Evolutionary conservation across 2,797 vertebrate genomes (phyloP).

Genomic region (Sparus aurata): DNA sequence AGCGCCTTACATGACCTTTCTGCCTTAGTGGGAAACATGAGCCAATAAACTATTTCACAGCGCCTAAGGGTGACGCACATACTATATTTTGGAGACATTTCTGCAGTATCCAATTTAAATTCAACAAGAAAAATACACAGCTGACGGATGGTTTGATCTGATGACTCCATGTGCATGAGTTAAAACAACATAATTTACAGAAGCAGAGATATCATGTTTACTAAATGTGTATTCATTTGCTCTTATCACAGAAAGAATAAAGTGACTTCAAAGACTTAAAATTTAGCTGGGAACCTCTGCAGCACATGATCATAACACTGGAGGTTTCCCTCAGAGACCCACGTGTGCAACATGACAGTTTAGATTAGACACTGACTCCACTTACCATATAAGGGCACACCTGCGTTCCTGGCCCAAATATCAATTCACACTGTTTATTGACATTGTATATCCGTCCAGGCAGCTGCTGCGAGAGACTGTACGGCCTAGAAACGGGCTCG

Average conservation of each 20-base stretch:
- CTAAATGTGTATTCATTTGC: background rate
- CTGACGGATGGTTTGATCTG: background rate
- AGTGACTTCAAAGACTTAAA: constrained; percentile 16
- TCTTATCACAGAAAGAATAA: background rate
- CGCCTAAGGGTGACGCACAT: background rate
- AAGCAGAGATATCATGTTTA: background rate
- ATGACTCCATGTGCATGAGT: background rate
- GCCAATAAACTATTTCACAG: background rate
- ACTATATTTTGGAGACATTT: background rate
- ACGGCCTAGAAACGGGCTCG: constrained; percentile 93
- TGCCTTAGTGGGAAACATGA: background rate
- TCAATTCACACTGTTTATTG: constrained; percentile 99
- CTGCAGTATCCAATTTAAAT: background rate
- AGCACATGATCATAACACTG: constrained; percentile 32
- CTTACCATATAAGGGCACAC: constrained; percentile 99
- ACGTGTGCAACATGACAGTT: constrained; percentile 53
- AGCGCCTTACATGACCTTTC: constrained; percentile 9
- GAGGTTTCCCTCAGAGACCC: constrained; percentile 35
- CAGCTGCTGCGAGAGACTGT: constrained; percentile 92
- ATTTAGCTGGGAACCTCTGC: constrained; percentile 13
- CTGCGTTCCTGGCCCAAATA: constrained; percentile 97
- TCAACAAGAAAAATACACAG: background rate
- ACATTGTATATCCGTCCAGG: constrained; percentile 95
- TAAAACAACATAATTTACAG: background rate
- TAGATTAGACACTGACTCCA: constrained; percentile 48